Evolutionary conservation across 1,140 invertebrate species (phyloP).

Genomic region (Zaprionus vittiger): DNA sequence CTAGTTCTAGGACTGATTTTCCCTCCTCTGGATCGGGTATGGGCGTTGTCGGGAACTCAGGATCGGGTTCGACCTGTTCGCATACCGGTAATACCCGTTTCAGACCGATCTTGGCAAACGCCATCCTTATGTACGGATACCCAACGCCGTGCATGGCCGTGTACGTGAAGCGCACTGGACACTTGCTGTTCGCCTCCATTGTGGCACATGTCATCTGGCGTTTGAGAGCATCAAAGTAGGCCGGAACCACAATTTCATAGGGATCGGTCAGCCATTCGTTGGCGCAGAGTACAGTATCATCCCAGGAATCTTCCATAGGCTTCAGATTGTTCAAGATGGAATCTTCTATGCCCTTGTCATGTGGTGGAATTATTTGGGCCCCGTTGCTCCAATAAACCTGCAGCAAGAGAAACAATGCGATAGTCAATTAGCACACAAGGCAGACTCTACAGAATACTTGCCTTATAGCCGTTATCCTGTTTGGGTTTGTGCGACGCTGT

Average conservation of each 20-base stretch:
- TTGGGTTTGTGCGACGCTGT: slow-evolving; percentile 99
- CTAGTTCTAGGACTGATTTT: slow-evolving; percentile 92
- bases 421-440: background rate
- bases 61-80: slow-evolving; percentile 95
- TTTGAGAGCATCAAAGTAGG: slow-evolving; percentile 57
- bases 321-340: slow-evolving; percentile 91
- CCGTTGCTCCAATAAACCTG: slow-evolving; percentile 97
- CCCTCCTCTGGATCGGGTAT: slow-evolving; percentile 99
- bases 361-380: slow-evolving; percentile 96
- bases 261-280: slow-evolving; percentile 50
- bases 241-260: slow-evolving; percentile 50
- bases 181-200: slow-evolving; percentile 64
- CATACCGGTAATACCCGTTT: slow-evolving; percentile 91
- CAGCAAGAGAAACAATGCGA: background rate
- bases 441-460: background rate
- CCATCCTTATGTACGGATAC: slow-evolving; percentile 90
- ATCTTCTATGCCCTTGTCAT: slow-evolving; percentile 94
- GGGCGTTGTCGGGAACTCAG: slow-evolving; percentile 95
- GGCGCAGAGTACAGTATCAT: slow-evolving; percentile 43
- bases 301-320: slow-evolving; percentile 70
- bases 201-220: slow-evolving; percentile 42
- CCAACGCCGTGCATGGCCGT: slow-evolving; percentile 99
- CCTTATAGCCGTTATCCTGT: slow-evolving; percentile 99
- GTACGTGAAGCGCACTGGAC: slow-evolving; percentile 85
- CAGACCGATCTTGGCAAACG: slow-evolving; percentile 91